Percentiles rank a stretch among this genome's conserved stretches.
phyloP scores from a whole-genome alignment of 2,888 invertebrate genomes.

The Drosophila gaucha region DNA sequence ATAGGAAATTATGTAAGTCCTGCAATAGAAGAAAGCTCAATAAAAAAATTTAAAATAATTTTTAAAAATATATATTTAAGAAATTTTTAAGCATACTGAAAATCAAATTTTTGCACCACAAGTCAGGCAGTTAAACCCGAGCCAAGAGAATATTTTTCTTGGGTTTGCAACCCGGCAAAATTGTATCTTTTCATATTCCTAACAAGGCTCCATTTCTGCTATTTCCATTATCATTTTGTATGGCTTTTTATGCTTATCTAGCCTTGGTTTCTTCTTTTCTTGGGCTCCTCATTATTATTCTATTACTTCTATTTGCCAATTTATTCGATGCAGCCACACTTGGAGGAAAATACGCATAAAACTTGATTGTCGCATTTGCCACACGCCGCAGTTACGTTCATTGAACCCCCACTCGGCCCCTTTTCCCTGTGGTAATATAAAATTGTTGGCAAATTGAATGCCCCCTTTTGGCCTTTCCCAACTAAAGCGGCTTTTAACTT shows the following conservation, averaged over 20 bases:
- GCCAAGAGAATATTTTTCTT: background rate
- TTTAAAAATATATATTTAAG: no score
- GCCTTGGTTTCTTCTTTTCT: background rate
- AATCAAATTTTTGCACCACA: no score
- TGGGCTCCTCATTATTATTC: background rate
- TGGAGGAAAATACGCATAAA: constrained; percentile 19
- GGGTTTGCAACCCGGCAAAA: background rate
- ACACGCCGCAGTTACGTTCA: constrained; percentile 29
- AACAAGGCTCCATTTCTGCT: background rate
- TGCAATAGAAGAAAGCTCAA: no score
- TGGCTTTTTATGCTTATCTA: background rate
- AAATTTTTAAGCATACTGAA: no score
- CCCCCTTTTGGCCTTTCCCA: constrained; percentile 30
- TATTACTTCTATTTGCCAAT: constrained; percentile 18
- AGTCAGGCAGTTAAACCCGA: no score
- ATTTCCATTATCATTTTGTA: background rate
- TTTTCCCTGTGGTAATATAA: constrained; percentile 14
- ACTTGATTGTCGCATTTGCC: constrained; percentile 39
- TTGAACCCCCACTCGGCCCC: constrained; percentile 19
- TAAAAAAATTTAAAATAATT: no score
- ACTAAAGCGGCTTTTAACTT: constrained; percentile 58
- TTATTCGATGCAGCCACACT: constrained; percentile 13
- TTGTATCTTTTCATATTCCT: background rate
- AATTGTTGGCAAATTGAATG: constrained; percentile 53
- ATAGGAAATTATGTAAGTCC: no score